Conservation (phyloP, 2,888 invertebrate species). For the Drosophila picticornis region DNA sequence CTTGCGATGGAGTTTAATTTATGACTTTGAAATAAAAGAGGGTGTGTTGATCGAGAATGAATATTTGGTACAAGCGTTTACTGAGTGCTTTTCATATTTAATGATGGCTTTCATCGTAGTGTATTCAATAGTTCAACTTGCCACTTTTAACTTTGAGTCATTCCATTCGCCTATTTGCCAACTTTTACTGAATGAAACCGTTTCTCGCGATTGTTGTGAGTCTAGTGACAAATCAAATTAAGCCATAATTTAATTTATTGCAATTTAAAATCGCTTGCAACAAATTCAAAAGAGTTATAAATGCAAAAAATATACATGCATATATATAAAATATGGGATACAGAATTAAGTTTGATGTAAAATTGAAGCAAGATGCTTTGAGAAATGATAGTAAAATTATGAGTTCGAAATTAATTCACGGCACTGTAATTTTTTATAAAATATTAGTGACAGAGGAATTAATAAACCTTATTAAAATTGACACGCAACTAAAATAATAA, state of each 20-base stretch:
- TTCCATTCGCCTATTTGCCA: conserved; percentile 5
- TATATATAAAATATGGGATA: not conserved
- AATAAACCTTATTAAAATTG: not conserved
- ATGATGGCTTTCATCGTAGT: not conserved
- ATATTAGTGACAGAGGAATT: too few relatives aligned
- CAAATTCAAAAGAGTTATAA: conserved; percentile 28
- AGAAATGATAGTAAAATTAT: not conserved
- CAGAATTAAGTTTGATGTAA: not conserved
- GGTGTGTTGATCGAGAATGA: not conserved
- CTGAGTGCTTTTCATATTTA: not conserved
- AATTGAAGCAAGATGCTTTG: conserved; percentile 10
- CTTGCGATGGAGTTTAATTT: not conserved
- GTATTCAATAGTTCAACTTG: not conserved
- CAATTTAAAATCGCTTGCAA: conserved; percentile 46
- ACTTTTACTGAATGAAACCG: conserved; percentile 12
- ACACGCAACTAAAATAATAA: not conserved
- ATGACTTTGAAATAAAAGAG: not conserved
- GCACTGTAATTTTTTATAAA: not conserved
- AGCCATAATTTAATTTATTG: conserved; percentile 47
- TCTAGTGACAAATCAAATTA: conserved; percentile 41
- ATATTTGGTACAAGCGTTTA: not conserved
- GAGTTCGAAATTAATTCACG: not conserved
- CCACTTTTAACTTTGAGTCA: not conserved
- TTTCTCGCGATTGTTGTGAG: not conserved
- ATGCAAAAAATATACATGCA: not conserved